A percentile compares a stretch with the other conserved stretches of the same genome.
Evolutionary conservation across 2,113 vertebrate genomes (phyloP).

Genomic region (Monopterus albus): DNA sequence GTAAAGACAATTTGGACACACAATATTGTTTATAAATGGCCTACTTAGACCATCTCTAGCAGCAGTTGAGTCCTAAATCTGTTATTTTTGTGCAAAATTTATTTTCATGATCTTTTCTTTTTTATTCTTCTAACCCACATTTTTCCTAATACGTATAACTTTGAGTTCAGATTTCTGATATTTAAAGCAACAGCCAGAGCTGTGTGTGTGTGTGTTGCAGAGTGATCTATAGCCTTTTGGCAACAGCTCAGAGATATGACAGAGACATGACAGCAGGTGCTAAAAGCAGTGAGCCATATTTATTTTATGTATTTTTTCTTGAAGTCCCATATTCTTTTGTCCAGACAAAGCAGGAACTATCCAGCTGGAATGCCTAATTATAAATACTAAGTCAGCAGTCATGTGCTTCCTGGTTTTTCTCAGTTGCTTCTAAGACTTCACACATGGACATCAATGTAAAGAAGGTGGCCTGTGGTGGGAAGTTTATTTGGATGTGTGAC

Average conservation of each 20-base stretch:
- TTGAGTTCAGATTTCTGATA: not conserved
- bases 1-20: constrained; percentile 28
- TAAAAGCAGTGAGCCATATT: constrained; percentile 22
- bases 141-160: too few species aligned
- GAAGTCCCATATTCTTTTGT: constrained; percentile 48
- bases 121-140: not conserved
- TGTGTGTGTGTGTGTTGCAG: too few species aligned
- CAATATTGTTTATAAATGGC: constrained; percentile 24
- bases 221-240: not conserved
- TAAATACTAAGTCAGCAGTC: constrained; percentile 48
- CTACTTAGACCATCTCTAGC: constrained; percentile 33
- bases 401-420: too few species aligned
- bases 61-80: constrained; percentile 60
- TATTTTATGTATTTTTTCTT: constrained; percentile 19
- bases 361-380: constrained; percentile 50
- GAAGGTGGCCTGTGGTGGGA: too few species aligned
- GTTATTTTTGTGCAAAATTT: too few species aligned
- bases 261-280: constrained; percentile 21
- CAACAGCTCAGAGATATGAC: constrained; percentile 1
- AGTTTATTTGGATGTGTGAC: too few species aligned
- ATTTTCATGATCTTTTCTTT: too few species aligned
- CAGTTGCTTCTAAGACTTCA: too few species aligned
- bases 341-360: constrained; percentile 22
- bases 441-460: too few species aligned
- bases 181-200: not conserved